phyloP scores from a whole-genome alignment of 2,888 invertebrate species.

The Ectobius pallidus region DNA sequence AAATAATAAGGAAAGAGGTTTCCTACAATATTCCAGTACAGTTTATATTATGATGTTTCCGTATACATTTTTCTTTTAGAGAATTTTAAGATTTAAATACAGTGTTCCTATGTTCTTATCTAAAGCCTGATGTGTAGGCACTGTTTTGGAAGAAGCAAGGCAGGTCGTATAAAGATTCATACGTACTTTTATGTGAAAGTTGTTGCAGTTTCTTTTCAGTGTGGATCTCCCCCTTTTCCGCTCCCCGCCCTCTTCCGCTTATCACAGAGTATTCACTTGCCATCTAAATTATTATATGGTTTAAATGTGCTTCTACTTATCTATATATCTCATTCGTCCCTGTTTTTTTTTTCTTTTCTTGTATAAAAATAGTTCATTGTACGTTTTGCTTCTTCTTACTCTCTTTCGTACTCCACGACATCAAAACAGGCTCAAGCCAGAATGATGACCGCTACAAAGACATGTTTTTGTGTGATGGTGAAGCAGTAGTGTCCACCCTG shows the following conservation, averaged over 20 bases:
- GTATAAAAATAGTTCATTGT: slow-evolving; percentile 30
- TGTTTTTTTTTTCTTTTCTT: slow-evolving; percentile 1
- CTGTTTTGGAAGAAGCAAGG: background rate
- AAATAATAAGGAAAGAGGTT: no score
- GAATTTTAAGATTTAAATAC: background rate
- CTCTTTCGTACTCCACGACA: background rate
- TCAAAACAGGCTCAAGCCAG: background rate
- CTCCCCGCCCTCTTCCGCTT: background rate
- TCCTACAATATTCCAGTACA: no score
- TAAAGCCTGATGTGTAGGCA: background rate
- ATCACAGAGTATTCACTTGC: slow-evolving; percentile 17
- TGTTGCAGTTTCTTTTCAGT: slow-evolving; percentile 7
- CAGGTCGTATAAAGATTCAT: slow-evolving; percentile 7
- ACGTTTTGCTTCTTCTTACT: slow-evolving; percentile 27
- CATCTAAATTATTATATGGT: slow-evolving; percentile 33
- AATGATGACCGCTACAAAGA: background rate
- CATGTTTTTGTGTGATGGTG: no score
- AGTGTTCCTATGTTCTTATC: background rate
- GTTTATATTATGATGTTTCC: no score
- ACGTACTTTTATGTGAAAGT: slow-evolving; percentile 5
- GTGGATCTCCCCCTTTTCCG: background rate
- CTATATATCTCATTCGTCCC: slow-evolving; percentile 32
- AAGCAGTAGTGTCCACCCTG: no score
- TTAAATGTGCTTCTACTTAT: slow-evolving; percentile 32
- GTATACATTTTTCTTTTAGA: background rate